These are phyloP conservation scores for Pteruthius melanotis DNA, from an alignment of 2,113 vertebrate genomes.

Conservation along the genomic window DNA sequence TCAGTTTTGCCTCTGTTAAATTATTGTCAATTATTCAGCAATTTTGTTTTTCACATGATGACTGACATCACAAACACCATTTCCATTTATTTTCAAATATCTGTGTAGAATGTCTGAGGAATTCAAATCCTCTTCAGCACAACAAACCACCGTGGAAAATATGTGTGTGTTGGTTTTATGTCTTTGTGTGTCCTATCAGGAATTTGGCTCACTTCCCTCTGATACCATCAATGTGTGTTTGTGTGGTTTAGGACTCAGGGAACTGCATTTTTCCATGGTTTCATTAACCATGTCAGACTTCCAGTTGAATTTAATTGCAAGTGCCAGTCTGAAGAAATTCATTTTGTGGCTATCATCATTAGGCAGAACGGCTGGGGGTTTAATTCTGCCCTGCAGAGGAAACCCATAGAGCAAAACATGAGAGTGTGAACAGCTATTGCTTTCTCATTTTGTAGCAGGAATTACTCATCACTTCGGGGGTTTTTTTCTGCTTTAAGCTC, in stretches of 20 bases:
- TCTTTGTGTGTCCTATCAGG: background rate
- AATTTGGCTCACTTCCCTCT: background rate
- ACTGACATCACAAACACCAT: background rate
- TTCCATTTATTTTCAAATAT: background rate
- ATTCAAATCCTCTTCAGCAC: background rate
- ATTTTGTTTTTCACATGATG: background rate
- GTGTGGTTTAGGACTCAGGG: background rate
- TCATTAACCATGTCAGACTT: background rate
- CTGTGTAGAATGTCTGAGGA: background rate
- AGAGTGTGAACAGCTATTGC: background rate
- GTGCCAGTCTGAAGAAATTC: slow-evolving; percentile 2
- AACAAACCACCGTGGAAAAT: background rate
- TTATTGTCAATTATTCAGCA: background rate
- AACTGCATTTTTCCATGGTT: background rate
- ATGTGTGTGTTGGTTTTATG: fast-evolving
- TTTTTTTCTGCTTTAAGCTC: background rate
- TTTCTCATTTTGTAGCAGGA: slow-evolving; percentile 18
- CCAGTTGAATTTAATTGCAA: background rate
- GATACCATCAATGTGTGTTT: background rate
- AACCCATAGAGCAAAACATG: background rate
- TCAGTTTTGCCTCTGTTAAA: background rate
- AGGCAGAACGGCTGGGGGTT: background rate
- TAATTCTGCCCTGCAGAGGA: background rate
- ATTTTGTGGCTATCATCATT: slow-evolving; percentile 31
- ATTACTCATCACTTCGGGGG: background rate